phyloP scores from a whole-genome alignment of 1,140 invertebrate genomes.

The Lerema accius region DNA sequence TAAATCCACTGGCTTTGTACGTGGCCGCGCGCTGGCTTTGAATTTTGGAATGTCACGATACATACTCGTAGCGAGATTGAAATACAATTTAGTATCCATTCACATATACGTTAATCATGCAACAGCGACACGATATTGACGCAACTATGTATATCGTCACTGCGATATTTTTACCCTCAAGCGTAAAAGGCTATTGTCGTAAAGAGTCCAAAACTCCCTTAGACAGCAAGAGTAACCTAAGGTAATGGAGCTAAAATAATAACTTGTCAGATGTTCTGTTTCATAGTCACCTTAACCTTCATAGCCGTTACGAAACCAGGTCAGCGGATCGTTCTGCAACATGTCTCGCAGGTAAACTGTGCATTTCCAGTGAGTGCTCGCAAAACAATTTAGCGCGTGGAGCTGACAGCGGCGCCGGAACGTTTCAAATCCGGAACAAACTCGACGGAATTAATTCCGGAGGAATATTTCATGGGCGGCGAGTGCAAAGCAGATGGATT shows the following conservation, averaged over 20 bases:
- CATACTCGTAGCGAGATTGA: not conserved
- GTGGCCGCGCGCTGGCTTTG: not conserved
- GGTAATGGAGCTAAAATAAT: no score
- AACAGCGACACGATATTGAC: no score
- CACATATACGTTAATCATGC: no score
- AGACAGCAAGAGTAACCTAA: no score
- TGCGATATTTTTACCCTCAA: no score
- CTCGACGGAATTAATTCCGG: slow-evolving; percentile 12
- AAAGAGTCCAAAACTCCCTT: no score
- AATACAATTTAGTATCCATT: no score
- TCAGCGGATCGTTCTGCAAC: not conserved
- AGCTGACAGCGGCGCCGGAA: not conserved
- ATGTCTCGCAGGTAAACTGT: not conserved
- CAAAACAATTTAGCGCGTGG: slow-evolving; percentile 9
- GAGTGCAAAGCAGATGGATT: slow-evolving; percentile 24
- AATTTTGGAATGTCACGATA: not conserved
- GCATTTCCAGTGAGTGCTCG: slow-evolving; percentile 1
- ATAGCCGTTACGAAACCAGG: not conserved
- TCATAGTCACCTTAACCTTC: not conserved
- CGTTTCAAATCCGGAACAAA: slow-evolving; percentile 10
- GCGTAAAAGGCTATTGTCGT: no score
- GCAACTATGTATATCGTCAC: no score
- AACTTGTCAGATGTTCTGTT: no score
- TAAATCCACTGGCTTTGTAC: not conserved
- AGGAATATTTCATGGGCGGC: slow-evolving; percentile 22